These are phyloP conservation scores for Rhamnusium bicolor DNA, from an alignment of 2,888 invertebrate species.

Conservation along the genomic window DNA sequence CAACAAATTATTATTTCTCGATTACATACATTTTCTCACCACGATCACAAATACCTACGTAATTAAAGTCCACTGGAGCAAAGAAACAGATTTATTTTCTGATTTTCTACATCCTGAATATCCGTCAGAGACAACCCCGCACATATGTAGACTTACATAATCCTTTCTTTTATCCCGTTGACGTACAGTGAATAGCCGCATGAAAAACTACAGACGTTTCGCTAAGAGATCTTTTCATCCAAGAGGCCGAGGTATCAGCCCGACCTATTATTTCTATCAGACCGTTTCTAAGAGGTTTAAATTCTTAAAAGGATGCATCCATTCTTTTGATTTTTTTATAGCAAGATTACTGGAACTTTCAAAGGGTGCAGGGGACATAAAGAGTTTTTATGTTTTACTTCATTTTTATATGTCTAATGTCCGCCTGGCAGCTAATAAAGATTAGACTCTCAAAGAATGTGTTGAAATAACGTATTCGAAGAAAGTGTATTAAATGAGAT, in stretches of 20 bases:
- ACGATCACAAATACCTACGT: no score
- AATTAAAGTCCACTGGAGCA: not conserved
- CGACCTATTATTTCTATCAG: constrained; percentile 34
- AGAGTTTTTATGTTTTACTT: not conserved
- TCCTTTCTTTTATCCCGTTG: constrained; percentile 23
- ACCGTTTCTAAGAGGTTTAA: constrained; percentile 32
- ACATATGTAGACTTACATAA: constrained; percentile 31
- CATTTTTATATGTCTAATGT: not conserved
- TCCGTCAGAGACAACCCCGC: not conserved
- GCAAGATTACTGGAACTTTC: constrained; percentile 21
- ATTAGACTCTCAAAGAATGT: not conserved
- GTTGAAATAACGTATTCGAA: not conserved
- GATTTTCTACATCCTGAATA: not conserved
- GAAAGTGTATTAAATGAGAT: not conserved
- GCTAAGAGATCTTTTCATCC: constrained; percentile 32
- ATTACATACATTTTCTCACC: no score
- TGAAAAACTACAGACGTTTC: not conserved
- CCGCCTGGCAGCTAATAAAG: not conserved
- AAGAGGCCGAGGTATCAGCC: constrained; percentile 30
- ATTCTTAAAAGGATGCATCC: constrained; percentile 35
- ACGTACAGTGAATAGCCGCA: constrained; percentile 10
- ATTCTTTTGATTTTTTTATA: constrained; percentile 25
- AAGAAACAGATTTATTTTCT: constrained; percentile 1
- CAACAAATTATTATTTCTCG: no score
- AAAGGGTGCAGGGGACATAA: not conserved